A percentile compares a stretch with the other conserved stretches of the same genome.
phyloP scores from a whole-genome alignment of 53 echinoderm and acorn worm species.

The Astropecten irregularis region DNA sequence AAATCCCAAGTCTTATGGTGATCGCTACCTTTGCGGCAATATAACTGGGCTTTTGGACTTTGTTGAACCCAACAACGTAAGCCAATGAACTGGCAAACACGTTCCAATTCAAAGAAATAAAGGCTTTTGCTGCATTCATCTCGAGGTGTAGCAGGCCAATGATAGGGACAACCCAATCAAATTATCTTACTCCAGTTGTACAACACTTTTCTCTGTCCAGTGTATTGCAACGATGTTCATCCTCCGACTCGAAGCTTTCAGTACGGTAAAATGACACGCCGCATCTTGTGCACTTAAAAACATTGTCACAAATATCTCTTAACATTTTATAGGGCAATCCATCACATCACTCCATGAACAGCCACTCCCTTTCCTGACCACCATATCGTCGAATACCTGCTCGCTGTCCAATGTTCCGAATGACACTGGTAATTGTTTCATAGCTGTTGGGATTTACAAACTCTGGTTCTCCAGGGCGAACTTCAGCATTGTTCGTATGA shows the following conservation, averaged over 20 bases:
- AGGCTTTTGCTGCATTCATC: conserved; percentile 58
- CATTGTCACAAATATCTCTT: conserved; percentile 21
- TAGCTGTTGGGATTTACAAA: conserved; percentile 34
- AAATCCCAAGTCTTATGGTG: conserved; percentile 69
- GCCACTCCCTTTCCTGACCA: conserved; percentile 3
- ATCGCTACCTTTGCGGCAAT: conserved; percentile 35
- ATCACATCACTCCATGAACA: conserved; percentile 52
- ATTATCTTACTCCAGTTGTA: conserved; percentile 10
- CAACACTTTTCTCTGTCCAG: no score
- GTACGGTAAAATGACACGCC: not conserved
- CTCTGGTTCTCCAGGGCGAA: conserved; percentile 25
- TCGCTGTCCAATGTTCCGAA: conserved; percentile 5
- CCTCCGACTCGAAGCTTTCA: not conserved
- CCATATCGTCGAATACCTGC: conserved; percentile 6
- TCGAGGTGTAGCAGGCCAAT: conserved; percentile 59
- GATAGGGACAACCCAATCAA: conserved; percentile 57
- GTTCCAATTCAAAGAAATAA: conserved; percentile 49
- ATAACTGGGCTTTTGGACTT: conserved; percentile 26
- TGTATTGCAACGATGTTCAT: not conserved
- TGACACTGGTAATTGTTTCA: not conserved
- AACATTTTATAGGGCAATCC: conserved; percentile 58
- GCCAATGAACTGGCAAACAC: conserved; percentile 20
- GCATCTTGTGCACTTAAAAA: conserved; percentile 40
- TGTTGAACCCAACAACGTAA: conserved; percentile 39
- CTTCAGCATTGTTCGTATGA: not conserved